A percentile compares a stretch with the other conserved stretches of the same genome.
Conservation (phyloP, 2,888 invertebrate species). For the Cancer borealis region DNA sequence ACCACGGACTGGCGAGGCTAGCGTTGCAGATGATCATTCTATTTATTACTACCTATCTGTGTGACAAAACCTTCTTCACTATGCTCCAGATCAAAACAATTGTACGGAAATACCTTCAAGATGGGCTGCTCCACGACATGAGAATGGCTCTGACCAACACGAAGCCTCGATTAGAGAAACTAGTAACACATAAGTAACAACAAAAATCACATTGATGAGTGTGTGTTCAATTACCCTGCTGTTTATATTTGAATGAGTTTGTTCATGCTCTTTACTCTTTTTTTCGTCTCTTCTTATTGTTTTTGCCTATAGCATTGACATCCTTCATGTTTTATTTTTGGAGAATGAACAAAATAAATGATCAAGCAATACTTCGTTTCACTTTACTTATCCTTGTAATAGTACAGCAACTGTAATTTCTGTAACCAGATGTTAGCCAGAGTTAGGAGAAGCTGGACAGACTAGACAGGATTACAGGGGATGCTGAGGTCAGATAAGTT, state of each 20-base stretch:
- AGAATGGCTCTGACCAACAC: constrained; percentile 56
- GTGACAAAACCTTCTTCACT: constrained; percentile 49
- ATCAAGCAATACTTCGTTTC: constrained; percentile 34
- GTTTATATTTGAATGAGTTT: neutral
- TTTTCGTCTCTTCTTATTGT: neutral
- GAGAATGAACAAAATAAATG: neutral
- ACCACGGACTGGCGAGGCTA: constrained; percentile 47
- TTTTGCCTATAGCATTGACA: neutral
- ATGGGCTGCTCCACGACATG: constrained; percentile 50
- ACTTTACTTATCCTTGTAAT: constrained; percentile 35
- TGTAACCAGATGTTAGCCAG: neutral
- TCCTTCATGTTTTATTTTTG: neutral
- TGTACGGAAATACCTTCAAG: constrained; percentile 50
- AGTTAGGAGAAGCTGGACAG: constrained; percentile 4
- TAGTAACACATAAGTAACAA: constrained; percentile 49
- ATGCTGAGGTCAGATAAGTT: neutral
- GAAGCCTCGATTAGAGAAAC: constrained; percentile 54
- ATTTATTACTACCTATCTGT: constrained; percentile 53
- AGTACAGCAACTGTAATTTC: too few species aligned
- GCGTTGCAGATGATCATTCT: constrained; percentile 52
- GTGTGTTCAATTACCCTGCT: neutral
- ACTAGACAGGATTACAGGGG: too few species aligned
- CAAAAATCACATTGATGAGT: constrained; percentile 55
- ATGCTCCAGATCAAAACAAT: constrained; percentile 63
- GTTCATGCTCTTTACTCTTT: constrained; percentile 10